Evolutionary conservation across 2,113 vertebrate species (phyloP), one percentile per base, ranked within the genome.

Genomic region (Scalopus aquaticus): DNA sequence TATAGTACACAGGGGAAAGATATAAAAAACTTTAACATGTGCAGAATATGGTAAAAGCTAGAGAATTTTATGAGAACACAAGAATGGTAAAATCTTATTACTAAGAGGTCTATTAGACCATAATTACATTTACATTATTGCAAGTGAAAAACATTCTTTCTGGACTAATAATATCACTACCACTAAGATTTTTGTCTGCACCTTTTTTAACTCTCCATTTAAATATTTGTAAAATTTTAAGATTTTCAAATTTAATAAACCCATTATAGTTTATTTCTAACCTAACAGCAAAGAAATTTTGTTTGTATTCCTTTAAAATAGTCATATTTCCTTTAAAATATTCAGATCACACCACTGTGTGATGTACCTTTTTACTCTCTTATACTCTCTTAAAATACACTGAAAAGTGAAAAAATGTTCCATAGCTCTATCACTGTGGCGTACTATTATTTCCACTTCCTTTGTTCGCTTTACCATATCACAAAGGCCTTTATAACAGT

Each of bases 361-460:
- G n/a, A n/a, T n/a, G n/a, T n/a, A n/a, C n/a, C n/a, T n/a, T n/a
- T n/a, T n/a, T n/a, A n/a, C n/a, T n/a, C n/a, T n/a, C n/a, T n/a
- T n/a, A n/a, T n/a, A n/a, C n/a, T n/a, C n/a, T n/a, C n/a, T n/a
- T 95, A 76, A 90, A 90, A 49, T 13, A 30, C 58, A 94, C 26
- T 76, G 32, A 85, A 92, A 79, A 15, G 74, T 49, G 20, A 79
- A 78, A 79, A 82, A 90, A 60, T 42, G 10, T 60, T 90, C 7
- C 6, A 10, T 54, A 62, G 56, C n/a, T 76, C 22, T 85, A 1
- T 72, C 24, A 42, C 46, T 86, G n/a, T 6, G 26, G 32, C 84
- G 11, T 69, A 62, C 72, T 69, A 54, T 51, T 77, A 24, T 26
- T 82, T 32, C 20, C 20, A 58, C 81, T 70, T 92, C 6, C 17